Conservation (phyloP, 2,113 vertebrate genomes). For the Hemichromis elongatus region DNA sequence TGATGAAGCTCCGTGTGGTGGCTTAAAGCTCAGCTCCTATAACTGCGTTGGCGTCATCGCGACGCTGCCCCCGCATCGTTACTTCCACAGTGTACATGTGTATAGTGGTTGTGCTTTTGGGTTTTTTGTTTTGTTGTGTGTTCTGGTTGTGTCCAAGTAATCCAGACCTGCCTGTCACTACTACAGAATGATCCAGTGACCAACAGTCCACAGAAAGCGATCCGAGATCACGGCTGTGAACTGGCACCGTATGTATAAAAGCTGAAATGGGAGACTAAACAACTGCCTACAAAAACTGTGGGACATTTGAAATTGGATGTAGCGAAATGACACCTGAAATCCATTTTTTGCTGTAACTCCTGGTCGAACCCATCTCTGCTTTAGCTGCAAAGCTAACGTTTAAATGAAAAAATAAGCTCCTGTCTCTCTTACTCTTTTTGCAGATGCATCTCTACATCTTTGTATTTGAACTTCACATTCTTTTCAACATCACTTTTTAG, state of each 20-base stretch:
- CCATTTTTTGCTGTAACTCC: not conserved
- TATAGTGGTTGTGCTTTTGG: not conserved
- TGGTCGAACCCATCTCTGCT: not conserved
- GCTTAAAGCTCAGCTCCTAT: accelerated
- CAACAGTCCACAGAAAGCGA: not conserved
- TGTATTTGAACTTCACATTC: slow-evolving; percentile 53
- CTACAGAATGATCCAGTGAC: not conserved
- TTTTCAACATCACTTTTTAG: slow-evolving; percentile 56
- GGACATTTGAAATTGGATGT: not conserved
- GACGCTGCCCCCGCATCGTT: not conserved
- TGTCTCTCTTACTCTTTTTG: slow-evolving; percentile 50
- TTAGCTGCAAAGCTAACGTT: slow-evolving; percentile 14
- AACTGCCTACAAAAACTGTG: slow-evolving; percentile 48
- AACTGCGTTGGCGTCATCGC: not conserved
- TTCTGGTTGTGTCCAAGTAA: not conserved
- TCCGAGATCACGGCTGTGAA: not conserved
- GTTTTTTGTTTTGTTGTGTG: not conserved
- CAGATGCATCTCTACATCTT: slow-evolving; percentile 66
- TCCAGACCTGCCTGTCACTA: not conserved
- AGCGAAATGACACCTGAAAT: not conserved
- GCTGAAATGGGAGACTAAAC: not conserved
- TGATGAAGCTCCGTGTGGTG: not conserved
- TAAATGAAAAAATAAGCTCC: slow-evolving; percentile 14
- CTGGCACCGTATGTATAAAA: not conserved
- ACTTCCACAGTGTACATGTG: too few relatives aligned